Evolutionary conservation across 2,888 invertebrate genomes (phyloP).

Genomic region (Microplitis deprimator): DNA sequence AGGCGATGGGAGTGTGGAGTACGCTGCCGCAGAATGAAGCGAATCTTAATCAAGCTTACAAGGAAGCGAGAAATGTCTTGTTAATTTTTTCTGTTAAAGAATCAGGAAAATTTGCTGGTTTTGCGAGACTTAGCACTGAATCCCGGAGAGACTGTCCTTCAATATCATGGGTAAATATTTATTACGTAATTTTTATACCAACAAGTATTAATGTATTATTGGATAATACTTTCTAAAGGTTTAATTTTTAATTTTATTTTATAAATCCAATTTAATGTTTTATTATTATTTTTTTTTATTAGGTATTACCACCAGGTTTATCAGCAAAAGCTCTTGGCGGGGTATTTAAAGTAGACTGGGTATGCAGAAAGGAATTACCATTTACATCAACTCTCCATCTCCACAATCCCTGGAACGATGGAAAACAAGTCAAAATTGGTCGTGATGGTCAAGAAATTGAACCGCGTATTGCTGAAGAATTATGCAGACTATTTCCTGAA

Average conservation of each 20-base stretch:
- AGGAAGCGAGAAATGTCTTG: constrained; percentile 93
- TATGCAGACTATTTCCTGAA: constrained; percentile 93
- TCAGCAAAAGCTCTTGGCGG: constrained; percentile 95
- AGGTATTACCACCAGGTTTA: constrained; percentile 89
- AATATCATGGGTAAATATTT: constrained; percentile 84
- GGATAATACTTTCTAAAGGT: too few relatives aligned
- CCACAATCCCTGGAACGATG: constrained; percentile 98
- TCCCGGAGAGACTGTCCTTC: constrained; percentile 92
- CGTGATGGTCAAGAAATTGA: constrained; percentile 99
- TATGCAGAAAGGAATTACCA: constrained; percentile 93
- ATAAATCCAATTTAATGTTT: background rate
- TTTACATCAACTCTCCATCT: constrained; percentile 93
- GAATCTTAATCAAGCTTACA: constrained; percentile 94
- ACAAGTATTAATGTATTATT: too few relatives aligned
- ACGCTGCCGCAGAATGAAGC: constrained; percentile 97
- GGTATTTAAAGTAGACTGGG: constrained; percentile 97
- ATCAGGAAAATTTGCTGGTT: constrained; percentile 96
- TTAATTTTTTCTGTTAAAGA: constrained; percentile 98
- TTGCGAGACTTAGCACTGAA: constrained; percentile 90
- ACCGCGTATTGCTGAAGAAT: constrained; percentile 93
- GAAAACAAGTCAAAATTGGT: constrained; percentile 99
- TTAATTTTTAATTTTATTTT: background rate
- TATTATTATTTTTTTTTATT: constrained; percentile 33
- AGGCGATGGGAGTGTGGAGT: constrained; percentile 97
- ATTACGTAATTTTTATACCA: background rate